Evolutionary conservation across 2,888 invertebrate species (phyloP), one percentile per base, ranked within the genome.

Genomic region (Homarus gammarus): DNA sequence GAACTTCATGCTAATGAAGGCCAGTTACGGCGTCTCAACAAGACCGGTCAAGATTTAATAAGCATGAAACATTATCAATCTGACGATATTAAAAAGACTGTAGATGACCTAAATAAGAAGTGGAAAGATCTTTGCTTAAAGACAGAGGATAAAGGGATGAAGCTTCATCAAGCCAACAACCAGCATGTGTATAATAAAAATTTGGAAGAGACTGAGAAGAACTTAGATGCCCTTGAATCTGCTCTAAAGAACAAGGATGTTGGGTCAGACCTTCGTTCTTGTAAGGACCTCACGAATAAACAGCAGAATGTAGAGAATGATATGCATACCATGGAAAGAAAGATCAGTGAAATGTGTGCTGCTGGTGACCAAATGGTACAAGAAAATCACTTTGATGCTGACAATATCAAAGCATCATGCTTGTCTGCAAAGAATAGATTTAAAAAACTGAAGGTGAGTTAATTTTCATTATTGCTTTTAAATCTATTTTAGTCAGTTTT

Each of bases 1-100:
- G 99, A 99, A 93, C 94, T 99, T 33, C 96, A 97, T 78, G 98
- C 99, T 0, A 99, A 99, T 93, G 98, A 99, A 94, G 98, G 98
- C 22, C 97, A 98, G 93, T 95, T 99, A 15, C 95, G 98, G 81
- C 96, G 88, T 38, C 85, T 92, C 15, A 92, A 92, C 72, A 92
- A 92, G 38, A 92, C 84, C 88, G 97, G 97, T 1, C 95, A 96
- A 93, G 95, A 95, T 0, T 94, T 98, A 91, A 95, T 97, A 89
- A 95, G 95, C 0, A 95, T 96, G 88, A 96, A 96, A 93, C 96
- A 96, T 93, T 96, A 96, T 92, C 94, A 94, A 38, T 95, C 96
- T 0, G 95, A 94, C 2, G 95, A 97, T 92, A 97, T 98, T 33
- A 95, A 95, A 31, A 94, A 94, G 90, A 96, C 96, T 86, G 94